phyloP scores from a whole-genome alignment of 1,140 invertebrate genomes.

The Bathynomus jamesi region DNA sequence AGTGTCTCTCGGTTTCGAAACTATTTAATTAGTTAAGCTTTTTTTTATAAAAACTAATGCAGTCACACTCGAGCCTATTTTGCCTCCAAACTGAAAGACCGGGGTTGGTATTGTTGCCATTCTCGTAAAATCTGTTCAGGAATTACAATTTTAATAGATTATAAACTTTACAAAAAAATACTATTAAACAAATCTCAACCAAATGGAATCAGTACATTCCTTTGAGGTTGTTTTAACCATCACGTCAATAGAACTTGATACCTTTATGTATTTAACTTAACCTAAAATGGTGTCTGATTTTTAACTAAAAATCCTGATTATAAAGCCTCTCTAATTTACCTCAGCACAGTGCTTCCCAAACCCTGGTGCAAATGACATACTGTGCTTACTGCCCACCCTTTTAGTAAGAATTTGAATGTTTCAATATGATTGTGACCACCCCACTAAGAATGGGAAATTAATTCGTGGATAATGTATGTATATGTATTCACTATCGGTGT shows the following conservation, averaged over 20 bases:
- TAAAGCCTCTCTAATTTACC: too few species aligned
- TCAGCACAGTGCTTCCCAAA: too few species aligned
- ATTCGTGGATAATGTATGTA: too few species aligned
- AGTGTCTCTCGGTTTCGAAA: too few species aligned
- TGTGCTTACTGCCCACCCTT: too few species aligned
- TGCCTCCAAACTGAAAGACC: constrained; percentile 73
- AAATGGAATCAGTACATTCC: not conserved
- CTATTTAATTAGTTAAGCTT: too few species aligned
- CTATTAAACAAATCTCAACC: not conserved
- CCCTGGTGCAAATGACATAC: too few species aligned
- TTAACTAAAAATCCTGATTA: not conserved
- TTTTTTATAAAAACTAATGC: constrained; percentile 57
- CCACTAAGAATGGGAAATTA: too few species aligned
- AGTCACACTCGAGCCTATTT: constrained; percentile 66
- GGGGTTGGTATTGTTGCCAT: constrained; percentile 62
- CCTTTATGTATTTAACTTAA: not conserved
- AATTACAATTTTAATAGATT: not conserved
- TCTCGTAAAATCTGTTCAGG: constrained; percentile 53
- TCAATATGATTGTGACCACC: too few species aligned
- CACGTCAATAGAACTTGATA: not conserved
- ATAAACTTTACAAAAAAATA: not conserved
- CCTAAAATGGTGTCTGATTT: not conserved
- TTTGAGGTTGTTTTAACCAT: not conserved
- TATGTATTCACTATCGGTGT: too few species aligned
- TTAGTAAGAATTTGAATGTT: too few species aligned